Evolutionary conservation across 2,797 vertebrate species (phyloP), one percentile per base, ranked within the genome.

Genomic region (Cyclopterus lumpus): DNA sequence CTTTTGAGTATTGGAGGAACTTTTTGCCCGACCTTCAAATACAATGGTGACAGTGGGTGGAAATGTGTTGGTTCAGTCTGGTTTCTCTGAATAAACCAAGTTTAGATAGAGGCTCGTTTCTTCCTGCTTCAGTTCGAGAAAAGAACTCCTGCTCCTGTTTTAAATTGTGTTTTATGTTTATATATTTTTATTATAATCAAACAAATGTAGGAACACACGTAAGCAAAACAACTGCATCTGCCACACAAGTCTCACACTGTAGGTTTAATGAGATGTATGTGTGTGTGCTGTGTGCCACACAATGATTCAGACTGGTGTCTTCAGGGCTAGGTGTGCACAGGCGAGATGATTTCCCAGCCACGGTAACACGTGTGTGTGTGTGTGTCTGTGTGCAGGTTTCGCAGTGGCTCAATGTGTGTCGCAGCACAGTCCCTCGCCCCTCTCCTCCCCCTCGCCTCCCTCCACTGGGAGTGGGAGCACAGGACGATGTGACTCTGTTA

Each of bases 321-420:
- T 32, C n/a, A 2, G 14, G 28, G 44, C 20, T 6, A 22, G 18
- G 49, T 49, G n/a, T 49, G 16, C 16, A 20, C 38, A 18, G 2
- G 9, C 8, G 3, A 64, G 26, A 28, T 24, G 1, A 20, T n/a
- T 40, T 38, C 59, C 44, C 8, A 48, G 20, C n/a, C 26, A 51
- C 72, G 15, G 54, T 62, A 71, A 73, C 71, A 54, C 63, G 15
- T 8, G 24, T 49, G n/a, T 48, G 15, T 79, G 9, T 71, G 59
- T 77, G 65, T 66, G 1, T 54, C 12, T 72, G 62, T 74, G 48
- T 51, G 32, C 91, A 99, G 98, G 98, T 77, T 99, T 99, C 58
- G 98, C 97, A 0, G 98, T 99, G 76, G 98, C 98, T 81, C 98
- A 98, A 86, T 97, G 96, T 80, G 93, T 97, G 77, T 95, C 96